Conservation (phyloP, 2,797 vertebrate genomes). For the Channallabes apus region DNA sequence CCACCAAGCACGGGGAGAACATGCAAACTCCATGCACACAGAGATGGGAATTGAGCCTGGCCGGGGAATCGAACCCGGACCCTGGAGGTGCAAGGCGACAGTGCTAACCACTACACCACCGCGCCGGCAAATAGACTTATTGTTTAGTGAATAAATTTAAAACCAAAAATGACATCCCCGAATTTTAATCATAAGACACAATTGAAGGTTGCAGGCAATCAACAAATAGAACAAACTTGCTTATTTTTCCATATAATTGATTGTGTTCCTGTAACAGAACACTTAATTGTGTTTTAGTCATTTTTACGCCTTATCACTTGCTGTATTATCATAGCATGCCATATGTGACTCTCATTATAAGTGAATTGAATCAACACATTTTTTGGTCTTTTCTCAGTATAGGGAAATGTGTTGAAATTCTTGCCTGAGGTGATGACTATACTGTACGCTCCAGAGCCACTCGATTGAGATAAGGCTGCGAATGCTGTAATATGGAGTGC, state of each 20-base stretch:
- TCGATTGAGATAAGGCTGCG: neutral
- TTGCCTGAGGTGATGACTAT: neutral
- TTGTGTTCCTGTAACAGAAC: neutral
- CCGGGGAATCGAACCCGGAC: too few relatives aligned
- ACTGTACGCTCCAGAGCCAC: neutral
- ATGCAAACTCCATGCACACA: too few relatives aligned
- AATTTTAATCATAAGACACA: neutral
- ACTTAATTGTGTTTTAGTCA: neutral
- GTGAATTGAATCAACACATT: neutral
- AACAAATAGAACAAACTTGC: neutral
- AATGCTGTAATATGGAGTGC: too few relatives aligned
- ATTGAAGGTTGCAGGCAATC: neutral
- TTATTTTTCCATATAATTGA: neutral
- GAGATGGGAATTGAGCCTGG: too few relatives aligned
- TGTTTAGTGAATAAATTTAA: neutral
- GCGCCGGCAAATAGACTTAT: too few relatives aligned
- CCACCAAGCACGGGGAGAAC: too few relatives aligned
- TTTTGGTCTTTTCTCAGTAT: neutral
- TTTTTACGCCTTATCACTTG: neutral
- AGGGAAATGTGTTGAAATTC: neutral
- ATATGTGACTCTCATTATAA: neutral
- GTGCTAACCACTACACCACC: too few relatives aligned
- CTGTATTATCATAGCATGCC: neutral
- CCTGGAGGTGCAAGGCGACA: too few relatives aligned
- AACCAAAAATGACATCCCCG: neutral